Base-by-base conservation (phyloP, 2,113 vertebrate genomes). In the Nibea albiflora region DNA sequence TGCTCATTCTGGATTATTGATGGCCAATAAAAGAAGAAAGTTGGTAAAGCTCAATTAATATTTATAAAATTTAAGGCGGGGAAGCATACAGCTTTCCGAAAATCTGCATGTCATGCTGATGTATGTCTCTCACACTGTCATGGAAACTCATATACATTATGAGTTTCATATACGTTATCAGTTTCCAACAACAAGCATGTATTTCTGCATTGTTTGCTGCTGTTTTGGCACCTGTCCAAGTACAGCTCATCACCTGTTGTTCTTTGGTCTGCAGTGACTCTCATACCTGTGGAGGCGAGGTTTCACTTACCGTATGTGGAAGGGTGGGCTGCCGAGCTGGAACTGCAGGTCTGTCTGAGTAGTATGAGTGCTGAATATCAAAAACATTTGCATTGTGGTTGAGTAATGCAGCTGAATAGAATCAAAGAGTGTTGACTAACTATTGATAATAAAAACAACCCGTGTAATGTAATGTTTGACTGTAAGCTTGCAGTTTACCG, bases 281-380 rank as follows among this genome's bases (percentile, higher is more conserved):
- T 57, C 76, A 50, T 87, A 90, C 88, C 86, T 75, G 76, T 24
- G 1, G 3, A 68, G 60, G 22, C 0, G 28, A 54, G 28, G 2
- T 0, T 8, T 67, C 72, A 47, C 35, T 39, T 1, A 4, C 68
- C 10, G 56, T 4, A 22, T 3, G 0, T 1, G 26, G 24, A 4
- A 78, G n/a, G 15, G 67, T 26, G 16, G 47, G 3, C 14, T 17
- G 70, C 10, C 58, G 76, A 44, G 63, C 76, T 3, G 50, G 80
- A 65, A 81, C 66, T 35, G 17, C 5, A 69, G 11, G 85, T 86
- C 22, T 62, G 0, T 26, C 68, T 17, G 49, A 26, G 1, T 15
- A 0, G 24, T 42, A 11, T 24, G 35, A 4, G 6, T 10, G 3
- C 88, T 89, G 60, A 69, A 78, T 69, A 52, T 78, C 16, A 63